A percentile compares a stretch with the other conserved stretches of the same genome.
These are phyloP conservation scores for Chelonus formosanus DNA, from an alignment of 2,888 invertebrate species.

Conservation along the genomic window DNA sequence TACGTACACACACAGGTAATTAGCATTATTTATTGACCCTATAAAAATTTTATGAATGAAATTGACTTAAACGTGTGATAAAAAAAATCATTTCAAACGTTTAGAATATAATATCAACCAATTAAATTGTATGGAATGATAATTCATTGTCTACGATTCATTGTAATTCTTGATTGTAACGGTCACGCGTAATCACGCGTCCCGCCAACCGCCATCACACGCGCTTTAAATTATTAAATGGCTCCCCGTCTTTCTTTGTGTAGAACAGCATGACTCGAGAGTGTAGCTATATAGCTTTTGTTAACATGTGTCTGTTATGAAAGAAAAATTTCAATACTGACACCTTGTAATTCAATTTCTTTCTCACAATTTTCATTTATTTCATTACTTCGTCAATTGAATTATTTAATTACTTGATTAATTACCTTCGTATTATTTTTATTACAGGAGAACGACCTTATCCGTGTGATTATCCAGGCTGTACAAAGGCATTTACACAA, in stretches of 20 bases:
- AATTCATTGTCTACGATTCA: slow-evolving; percentile 11
- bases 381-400: too few relatives aligned
- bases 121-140: neutral
- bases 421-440: neutral
- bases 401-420: neutral
- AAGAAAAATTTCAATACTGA: too few relatives aligned
- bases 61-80: neutral
- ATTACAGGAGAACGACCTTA: slow-evolving; percentile 76
- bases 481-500: slow-evolving; percentile 77
- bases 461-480: slow-evolving; percentile 77
- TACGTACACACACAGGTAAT: slow-evolving; percentile 72
- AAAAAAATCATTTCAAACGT: too few relatives aligned
- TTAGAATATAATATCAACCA: too few relatives aligned
- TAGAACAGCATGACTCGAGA: neutral
- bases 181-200: slow-evolving; percentile 46
- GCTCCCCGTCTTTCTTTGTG: slow-evolving; percentile 23
- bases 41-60: neutral
- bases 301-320: too few relatives aligned
- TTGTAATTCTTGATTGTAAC: slow-evolving; percentile 32
- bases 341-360: too few relatives aligned
- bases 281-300: too few relatives aligned
- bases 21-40: slow-evolving; percentile 6
- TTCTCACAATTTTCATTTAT: too few relatives aligned
- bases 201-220: slow-evolving; percentile 61
- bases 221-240: slow-evolving; percentile 55